These are phyloP conservation scores for Drosophila eugracilis DNA, from an alignment of 1,140 invertebrate genomes.

Conservation along the genomic window DNA sequence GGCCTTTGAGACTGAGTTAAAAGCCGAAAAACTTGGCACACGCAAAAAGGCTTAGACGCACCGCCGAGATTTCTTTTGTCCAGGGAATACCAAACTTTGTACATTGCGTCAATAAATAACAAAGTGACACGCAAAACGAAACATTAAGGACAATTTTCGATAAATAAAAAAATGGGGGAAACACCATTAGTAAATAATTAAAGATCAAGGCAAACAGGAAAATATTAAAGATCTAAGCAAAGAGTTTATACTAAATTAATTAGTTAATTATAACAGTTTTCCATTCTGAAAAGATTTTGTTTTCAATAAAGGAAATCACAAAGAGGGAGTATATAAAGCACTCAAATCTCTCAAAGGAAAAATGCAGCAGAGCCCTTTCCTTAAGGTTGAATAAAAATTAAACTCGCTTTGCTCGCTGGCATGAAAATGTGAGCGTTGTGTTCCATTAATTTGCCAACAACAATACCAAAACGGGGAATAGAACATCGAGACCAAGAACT, in stretches of 20 bases:
- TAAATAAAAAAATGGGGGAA: too few relatives aligned
- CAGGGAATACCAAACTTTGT: conserved; percentile 51
- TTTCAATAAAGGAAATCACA: not conserved
- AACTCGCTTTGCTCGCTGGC: conserved; percentile 51
- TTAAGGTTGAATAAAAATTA: conserved; percentile 15
- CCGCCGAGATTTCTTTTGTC: conserved; percentile 61
- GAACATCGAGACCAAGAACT: conserved; percentile 9
- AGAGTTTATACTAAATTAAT: too few relatives aligned
- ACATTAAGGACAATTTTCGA: conserved; percentile 18
- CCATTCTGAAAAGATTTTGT: too few relatives aligned
- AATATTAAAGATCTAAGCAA: too few relatives aligned
- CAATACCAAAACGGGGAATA: conserved; percentile 23
- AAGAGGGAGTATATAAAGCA: not conserved
- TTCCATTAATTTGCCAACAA: conserved; percentile 70
- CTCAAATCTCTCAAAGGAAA: not conserved
- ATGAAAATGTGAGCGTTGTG: conserved; percentile 58
- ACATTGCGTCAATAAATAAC: conserved; percentile 67
- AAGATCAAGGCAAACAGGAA: too few relatives aligned
- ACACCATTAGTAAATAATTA: too few relatives aligned
- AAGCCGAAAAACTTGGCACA: conserved; percentile 72
- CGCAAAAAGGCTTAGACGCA: conserved; percentile 68
- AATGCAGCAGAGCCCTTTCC: not conserved
- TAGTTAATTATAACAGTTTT: too few relatives aligned
- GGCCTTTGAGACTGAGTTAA: conserved; percentile 49
- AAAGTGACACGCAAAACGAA: conserved; percentile 57